These are phyloP conservation scores for Phalacrocorax brasilianus DNA, from an alignment of 2,113 vertebrate genomes.

Conservation along the genomic window DNA sequence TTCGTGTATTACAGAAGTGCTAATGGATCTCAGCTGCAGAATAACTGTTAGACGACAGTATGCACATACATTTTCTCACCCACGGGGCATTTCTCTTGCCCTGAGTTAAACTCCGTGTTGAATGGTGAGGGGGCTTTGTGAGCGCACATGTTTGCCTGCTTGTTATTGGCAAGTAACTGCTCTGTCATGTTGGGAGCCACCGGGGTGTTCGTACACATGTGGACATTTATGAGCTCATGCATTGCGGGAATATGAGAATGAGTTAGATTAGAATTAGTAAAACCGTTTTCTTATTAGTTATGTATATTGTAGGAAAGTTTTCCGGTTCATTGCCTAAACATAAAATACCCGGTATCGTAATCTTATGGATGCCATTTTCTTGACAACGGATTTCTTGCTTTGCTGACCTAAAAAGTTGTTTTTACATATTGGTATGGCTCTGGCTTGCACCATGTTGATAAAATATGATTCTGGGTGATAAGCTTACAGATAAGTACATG, in stretches of 20 bases:
- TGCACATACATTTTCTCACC: not conserved
- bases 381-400: conserved; percentile 58
- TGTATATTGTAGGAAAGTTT: not conserved
- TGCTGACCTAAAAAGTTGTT: conserved; percentile 59
- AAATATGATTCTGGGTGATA: not conserved
- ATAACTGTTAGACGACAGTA: not conserved
- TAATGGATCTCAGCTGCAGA: not conserved
- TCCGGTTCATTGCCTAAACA: not conserved
- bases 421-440: not conserved
- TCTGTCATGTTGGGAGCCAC: not conserved
- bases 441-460: not conserved
- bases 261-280: not conserved
- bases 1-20: not conserved
- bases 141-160: not conserved
- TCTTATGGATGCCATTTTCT: conserved; percentile 38
- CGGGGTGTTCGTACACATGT: not conserved
- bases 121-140: not conserved
- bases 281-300: not conserved
- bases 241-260: not conserved
- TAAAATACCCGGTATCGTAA: not conserved
- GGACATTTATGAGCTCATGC: not conserved
- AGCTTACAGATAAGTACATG: not conserved
- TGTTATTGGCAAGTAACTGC: not conserved
- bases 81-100: conserved; percentile 2
- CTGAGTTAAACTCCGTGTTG: not conserved